Conservation (phyloP, 2,113 vertebrate genomes). For the Channa argus region DNA sequence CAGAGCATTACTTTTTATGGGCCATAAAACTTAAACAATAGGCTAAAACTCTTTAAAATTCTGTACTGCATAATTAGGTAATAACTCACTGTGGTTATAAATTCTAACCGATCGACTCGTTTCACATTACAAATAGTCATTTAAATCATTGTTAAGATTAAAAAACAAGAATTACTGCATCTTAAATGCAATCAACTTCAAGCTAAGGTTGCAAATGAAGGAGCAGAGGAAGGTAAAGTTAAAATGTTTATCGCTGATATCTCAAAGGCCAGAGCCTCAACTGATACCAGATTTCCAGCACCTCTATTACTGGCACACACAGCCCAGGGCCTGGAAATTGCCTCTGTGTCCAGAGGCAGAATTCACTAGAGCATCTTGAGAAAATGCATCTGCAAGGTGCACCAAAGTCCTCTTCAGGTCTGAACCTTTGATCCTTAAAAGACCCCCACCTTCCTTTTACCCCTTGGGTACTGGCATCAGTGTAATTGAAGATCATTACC, state of each 20-base stretch:
- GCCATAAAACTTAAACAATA: neutral
- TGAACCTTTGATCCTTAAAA: constrained; percentile 84
- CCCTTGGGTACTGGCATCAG: constrained; percentile 80
- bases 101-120: neutral
- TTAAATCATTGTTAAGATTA: neutral
- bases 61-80: accelerated
- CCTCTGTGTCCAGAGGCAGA: constrained; percentile 75
- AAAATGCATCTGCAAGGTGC: constrained; percentile 79
- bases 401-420: constrained; percentile 81
- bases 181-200: constrained; percentile 24
- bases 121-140: neutral
- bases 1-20: too few species aligned
- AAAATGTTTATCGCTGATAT: constrained; percentile 57
- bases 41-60: neutral
- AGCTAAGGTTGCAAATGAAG: constrained; percentile 7
- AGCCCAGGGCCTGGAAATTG: constrained; percentile 74
- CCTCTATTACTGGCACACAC: constrained; percentile 56
- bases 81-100: neutral
- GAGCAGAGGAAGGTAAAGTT: constrained; percentile 21
- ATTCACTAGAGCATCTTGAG: constrained; percentile 75
- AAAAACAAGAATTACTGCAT: neutral
- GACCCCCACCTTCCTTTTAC: constrained; percentile 72
- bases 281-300: constrained; percentile 51
- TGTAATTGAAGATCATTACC: constrained; percentile 88
- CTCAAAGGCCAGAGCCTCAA: constrained; percentile 59